These are phyloP conservation scores for Okapia johnstoni DNA, from an alignment of 2,113 vertebrate genomes.

Conservation along the genomic window DNA sequence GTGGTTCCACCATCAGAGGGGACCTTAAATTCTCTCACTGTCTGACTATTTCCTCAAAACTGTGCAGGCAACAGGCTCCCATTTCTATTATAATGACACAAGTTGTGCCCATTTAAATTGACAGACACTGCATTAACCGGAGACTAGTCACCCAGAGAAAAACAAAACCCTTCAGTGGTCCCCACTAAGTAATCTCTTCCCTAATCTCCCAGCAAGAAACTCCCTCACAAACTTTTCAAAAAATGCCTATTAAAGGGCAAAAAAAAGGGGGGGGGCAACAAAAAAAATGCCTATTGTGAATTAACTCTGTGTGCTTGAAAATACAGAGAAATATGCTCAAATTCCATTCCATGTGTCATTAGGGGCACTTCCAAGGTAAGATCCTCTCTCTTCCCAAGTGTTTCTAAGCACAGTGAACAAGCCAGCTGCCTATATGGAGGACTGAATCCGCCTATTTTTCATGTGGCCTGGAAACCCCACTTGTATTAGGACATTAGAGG, in stretches of 20 bases:
- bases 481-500: neutral
- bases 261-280: too few relatives aligned
- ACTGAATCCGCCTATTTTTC: neutral
- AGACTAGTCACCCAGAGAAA: conserved; percentile 4
- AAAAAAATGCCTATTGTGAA: neutral
- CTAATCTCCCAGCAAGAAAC: neutral
- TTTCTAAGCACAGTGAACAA: neutral
- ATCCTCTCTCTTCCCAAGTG: neutral
- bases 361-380: neutral
- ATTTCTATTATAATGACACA: neutral
- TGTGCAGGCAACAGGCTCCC: neutral
- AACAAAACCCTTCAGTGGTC: neutral
- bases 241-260: too few relatives aligned
- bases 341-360: neutral
- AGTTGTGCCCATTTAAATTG: neutral
- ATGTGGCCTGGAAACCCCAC: neutral
- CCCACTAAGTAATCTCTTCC: neutral
- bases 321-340: neutral
- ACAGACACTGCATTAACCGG: neutral
- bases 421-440: neutral
- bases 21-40: neutral
- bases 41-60: neutral
- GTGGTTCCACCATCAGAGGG: neutral
- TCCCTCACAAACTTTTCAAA: neutral
- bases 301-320: conserved; percentile 9